Evolutionary conservation across 2,888 invertebrate species (phyloP), one percentile per base, ranked within the genome.

Genomic region (Sabatieria punctata): DNA sequence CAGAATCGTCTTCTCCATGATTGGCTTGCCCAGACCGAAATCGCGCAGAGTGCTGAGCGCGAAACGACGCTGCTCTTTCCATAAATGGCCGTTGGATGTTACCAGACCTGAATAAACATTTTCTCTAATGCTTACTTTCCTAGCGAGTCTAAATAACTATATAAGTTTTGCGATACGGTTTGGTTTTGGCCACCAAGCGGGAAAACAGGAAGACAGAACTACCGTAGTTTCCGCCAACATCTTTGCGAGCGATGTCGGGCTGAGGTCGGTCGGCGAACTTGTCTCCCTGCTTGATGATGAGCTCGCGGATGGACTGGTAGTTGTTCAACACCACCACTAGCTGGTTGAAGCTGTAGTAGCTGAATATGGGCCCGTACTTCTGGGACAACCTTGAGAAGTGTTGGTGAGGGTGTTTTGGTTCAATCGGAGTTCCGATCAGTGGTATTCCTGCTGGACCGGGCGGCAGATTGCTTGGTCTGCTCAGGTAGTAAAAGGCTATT

Each of bases 1-100:
- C 11, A 41, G 21, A 6, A 41, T 21, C 22, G 30, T 6, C n/a
- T 41, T 30, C 19, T 41, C 26, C 41, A 41, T n/a, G 26, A 25
- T 27, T 25, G 25, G 25, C 18, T 41, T 41, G 19, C 41, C 41
- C 15, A 41, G 11, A 6, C 41, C 41, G 22, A 41, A 41, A 21
- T 41, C 41, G 11, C 41, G 41, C 26, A 41, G 41, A 6, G 41
- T 41, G 15, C 19, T 19, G 8, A 41, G 41, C 25, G 41, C 41
- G 41, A 41, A 41, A 6, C 41, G 25, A n/a, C 41, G 41, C 6
- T 41, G 41, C 18, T 41, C 41, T 21, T 41, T 41, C 41, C 41
- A 41, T 30, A 19, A 15, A 13, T 41, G 8, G 6, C 41, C 41
- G 6, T 41, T 30, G 13, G 22, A n/a, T n/a, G 30, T 27, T 8